These are phyloP conservation scores for Drosophila nr. fundita DNA, from an alignment of 2,888 invertebrate species.

Conservation along the genomic window DNA sequence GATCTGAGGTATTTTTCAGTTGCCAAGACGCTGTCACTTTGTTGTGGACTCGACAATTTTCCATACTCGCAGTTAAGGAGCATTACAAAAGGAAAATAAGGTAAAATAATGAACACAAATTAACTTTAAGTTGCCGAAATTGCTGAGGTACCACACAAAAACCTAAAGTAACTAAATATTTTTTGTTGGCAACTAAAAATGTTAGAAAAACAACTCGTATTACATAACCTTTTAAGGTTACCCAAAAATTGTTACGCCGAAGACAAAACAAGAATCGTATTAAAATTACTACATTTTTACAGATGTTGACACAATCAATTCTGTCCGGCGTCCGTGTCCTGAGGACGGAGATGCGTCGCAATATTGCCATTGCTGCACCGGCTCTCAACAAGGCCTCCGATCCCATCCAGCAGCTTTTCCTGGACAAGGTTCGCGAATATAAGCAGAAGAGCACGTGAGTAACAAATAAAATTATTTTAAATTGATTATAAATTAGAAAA, in stretches of 20 bases:
- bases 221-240: slow-evolving; percentile 83
- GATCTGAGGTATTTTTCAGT: slow-evolving; percentile 17
- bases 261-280: neutral
- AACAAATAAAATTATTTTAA: neutral
- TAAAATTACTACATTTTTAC: slow-evolving; percentile 39
- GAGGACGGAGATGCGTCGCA: slow-evolving; percentile 87
- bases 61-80: slow-evolving; percentile 29
- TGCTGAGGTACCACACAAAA: no score
- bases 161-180: neutral
- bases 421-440: slow-evolving; percentile 96
- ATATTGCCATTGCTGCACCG: slow-evolving; percentile 90
- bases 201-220: slow-evolving; percentile 40
- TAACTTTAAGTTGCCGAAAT: neutral
- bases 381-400: slow-evolving; percentile 90
- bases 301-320: slow-evolving; percentile 87
- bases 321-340: slow-evolving; percentile 86
- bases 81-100: slow-evolving; percentile 54
- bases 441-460: slow-evolving; percentile 93
- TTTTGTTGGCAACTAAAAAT: neutral
- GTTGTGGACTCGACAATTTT: slow-evolving; percentile 48
- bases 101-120: slow-evolving; percentile 34
- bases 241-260: slow-evolving; percentile 25
- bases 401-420: slow-evolving; percentile 96
- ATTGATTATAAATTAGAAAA: neutral
- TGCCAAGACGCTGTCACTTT: slow-evolving; percentile 23